Evolutionary conservation across 1,140 invertebrate species (phyloP), one percentile per base, ranked within the genome.

Genomic region (Oppia nitens): DNA sequence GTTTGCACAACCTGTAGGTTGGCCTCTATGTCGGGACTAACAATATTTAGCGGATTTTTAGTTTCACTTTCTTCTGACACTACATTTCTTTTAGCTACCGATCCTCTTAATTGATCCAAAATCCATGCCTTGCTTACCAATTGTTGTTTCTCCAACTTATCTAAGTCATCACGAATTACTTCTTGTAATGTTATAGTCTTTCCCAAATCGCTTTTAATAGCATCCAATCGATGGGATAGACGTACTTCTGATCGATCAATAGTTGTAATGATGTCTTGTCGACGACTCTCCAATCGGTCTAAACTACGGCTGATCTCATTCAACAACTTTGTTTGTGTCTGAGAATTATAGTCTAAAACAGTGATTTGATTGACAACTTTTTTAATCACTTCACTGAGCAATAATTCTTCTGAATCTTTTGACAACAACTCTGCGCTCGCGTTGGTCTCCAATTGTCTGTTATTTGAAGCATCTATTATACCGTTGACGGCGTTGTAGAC

Each of bases 241-340:
- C 60, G 51, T 4, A 56, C 27, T 28, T 63, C 62, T 4, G 59
- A 57, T 23, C 62, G 57, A 45, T 63, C 62, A 29, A 63, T 17
- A 20, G 40, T 49, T 3, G 48, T 47, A 3, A 63, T 53, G 4
- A 63, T 62, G 25, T 71, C 70, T 64, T 72, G 67, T 1, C 62
- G 57, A 54, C 68, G 64, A 6, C 70, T 63, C 62, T 72, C 71
- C 2, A 71, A 27, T 50, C 68, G 64, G 11, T 68, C 70, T 23
- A 71, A 57, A 14, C 49, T 25, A 14, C 58, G 12, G 1, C 45
- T 11, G 0, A 57, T 24, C 12, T 63, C 58, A 12, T 49, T 50
- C 17, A 62, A 48, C 17, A 29, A 17, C 12, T 58, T 29, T 6
- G 17, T 61, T 23, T 59, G 54, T n/a, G 57, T 17, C 24, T 63